Evolutionary conservation across 2,888 invertebrate species (phyloP).

Genomic region (Luffia ferchaultella): DNA sequence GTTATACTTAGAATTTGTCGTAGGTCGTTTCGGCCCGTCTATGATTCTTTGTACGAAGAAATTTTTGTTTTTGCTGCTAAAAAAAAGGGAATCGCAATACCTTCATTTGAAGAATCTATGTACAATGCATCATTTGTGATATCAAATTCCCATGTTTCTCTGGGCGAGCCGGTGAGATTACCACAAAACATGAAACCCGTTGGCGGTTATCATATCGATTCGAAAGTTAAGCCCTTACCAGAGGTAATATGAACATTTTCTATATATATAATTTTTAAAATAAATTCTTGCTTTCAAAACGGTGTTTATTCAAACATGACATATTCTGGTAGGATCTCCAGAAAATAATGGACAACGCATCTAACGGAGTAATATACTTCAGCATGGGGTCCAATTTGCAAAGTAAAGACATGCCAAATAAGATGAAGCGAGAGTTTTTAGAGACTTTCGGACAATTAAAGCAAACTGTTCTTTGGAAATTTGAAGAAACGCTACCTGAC

Average conservation of each 20-base stretch:
- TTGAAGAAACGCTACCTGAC: conserved; percentile 22
- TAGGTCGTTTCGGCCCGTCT: too few relatives aligned
- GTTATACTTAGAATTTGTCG: too few relatives aligned
- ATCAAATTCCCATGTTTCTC: conserved; percentile 16
- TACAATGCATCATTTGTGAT: conserved; percentile 13
- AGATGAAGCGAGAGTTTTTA: conserved; percentile 20
- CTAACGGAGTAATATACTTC: conserved; percentile 35
- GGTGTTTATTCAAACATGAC: too few relatives aligned
- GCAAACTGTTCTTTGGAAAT: conserved; percentile 39
- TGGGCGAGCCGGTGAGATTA: conserved; percentile 12
- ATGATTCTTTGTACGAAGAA: too few relatives aligned
- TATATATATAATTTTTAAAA: background rate
- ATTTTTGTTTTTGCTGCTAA: background rate
- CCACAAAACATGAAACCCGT: conserved; percentile 13
- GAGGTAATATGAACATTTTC: conserved; percentile 28
- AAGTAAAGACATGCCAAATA: conserved; percentile 25
- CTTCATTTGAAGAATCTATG: conserved; percentile 9
- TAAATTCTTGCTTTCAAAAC: background rate
- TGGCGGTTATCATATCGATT: conserved; percentile 17
- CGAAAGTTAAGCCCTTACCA: conserved; percentile 24
- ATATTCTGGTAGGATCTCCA: conserved; percentile 31
- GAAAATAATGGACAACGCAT: conserved; percentile 29
- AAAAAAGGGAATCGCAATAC: conserved; percentile 1
- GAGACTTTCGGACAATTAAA: conserved; percentile 28
- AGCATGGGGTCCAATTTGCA: conserved; percentile 38